Percentiles rank a stretch among this genome's conserved stretches.
These are phyloP conservation scores for Hippocampus zosterae DNA, from an alignment of 2,113 vertebrate genomes.

Conservation along the genomic window DNA sequence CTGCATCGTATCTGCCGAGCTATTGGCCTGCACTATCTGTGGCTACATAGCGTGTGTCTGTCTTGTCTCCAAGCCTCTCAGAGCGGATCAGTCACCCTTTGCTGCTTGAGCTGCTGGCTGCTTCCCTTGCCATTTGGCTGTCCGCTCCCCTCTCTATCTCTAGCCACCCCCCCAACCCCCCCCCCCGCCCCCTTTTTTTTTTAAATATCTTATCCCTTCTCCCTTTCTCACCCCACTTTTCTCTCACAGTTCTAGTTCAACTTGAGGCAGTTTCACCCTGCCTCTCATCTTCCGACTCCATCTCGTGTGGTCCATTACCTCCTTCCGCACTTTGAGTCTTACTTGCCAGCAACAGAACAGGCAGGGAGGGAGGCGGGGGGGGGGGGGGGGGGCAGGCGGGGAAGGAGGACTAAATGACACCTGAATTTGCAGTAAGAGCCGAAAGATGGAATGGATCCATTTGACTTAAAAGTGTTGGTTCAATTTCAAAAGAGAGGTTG, in stretches of 20 bases:
- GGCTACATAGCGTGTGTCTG: conserved; percentile 49
- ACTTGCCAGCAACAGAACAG: conserved; percentile 22
- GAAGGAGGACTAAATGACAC: conserved; percentile 33
- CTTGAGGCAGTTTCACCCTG: not conserved
- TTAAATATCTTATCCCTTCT: conserved; percentile 23
- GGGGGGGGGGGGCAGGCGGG: conserved; percentile 2
- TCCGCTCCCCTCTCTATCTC: conserved; percentile 26
- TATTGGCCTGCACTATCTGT: conserved; percentile 50
- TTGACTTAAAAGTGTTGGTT: not conserved
- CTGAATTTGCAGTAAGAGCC: conserved; percentile 35
- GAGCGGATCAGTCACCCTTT: conserved; percentile 72
- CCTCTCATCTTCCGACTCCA: conserved; percentile 24
- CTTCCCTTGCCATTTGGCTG: conserved; percentile 44
- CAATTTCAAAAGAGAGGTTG: not conserved
- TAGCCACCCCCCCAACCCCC: not conserved
- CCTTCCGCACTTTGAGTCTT: conserved; percentile 41
- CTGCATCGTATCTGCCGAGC: conserved; percentile 45
- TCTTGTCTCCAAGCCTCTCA: conserved; percentile 59
- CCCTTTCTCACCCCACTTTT: not conserved
- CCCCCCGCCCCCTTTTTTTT: conserved; percentile 31
- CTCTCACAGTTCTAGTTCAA: not conserved
- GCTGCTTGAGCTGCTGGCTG: conserved; percentile 68
- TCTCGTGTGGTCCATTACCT: conserved; percentile 28
- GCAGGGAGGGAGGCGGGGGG: conserved; percentile 2
- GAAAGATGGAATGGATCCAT: not conserved